phyloP scores from a whole-genome alignment of 2,113 vertebrate species.

The Solea senegalensis region DNA sequence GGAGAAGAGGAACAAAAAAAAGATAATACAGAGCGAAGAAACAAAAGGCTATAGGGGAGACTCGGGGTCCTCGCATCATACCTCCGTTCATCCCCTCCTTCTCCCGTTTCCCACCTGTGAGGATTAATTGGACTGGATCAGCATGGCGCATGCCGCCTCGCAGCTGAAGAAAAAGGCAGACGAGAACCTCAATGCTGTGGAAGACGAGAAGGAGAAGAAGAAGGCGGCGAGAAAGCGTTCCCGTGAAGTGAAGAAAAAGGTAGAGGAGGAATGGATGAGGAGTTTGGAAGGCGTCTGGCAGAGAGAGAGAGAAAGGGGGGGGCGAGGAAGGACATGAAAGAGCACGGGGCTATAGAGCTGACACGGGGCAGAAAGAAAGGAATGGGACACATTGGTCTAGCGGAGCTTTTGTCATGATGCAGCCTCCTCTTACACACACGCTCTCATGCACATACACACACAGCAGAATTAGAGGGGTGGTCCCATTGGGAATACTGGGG shows the following conservation, averaged over 20 bases:
- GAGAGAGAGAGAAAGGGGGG: background rate
- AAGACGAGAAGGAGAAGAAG: constrained; percentile 90
- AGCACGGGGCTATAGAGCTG: background rate
- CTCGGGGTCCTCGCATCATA: constrained; percentile 65
- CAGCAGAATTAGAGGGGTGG: constrained; percentile 24
- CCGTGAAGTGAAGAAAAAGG: constrained; percentile 96
- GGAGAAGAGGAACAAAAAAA: constrained; percentile 16
- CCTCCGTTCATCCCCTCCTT: constrained; percentile 16
- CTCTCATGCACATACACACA: constrained; percentile 20
- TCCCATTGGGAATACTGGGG: constrained; percentile 53
- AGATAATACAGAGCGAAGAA: constrained; percentile 32
- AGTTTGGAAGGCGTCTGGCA: background rate
- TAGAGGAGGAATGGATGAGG: constrained; percentile 71
- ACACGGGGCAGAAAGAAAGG: constrained; percentile 10
- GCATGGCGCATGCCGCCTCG: constrained; percentile 98
- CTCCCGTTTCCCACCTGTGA: constrained; percentile 68
- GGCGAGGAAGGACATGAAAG: constrained; percentile 15
- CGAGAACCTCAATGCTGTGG: constrained; percentile 90
- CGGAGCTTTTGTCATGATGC: constrained; percentile 66
- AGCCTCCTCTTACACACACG: constrained; percentile 25
- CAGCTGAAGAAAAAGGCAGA: constrained; percentile 98
- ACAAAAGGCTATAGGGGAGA: constrained; percentile 80
- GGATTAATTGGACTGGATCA: constrained; percentile 82
- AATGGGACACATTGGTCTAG: constrained; percentile 32
- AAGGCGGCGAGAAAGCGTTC: constrained; percentile 88